phyloP scores from a whole-genome alignment of 2,113 vertebrate genomes.

The Scolopax mira region DNA sequence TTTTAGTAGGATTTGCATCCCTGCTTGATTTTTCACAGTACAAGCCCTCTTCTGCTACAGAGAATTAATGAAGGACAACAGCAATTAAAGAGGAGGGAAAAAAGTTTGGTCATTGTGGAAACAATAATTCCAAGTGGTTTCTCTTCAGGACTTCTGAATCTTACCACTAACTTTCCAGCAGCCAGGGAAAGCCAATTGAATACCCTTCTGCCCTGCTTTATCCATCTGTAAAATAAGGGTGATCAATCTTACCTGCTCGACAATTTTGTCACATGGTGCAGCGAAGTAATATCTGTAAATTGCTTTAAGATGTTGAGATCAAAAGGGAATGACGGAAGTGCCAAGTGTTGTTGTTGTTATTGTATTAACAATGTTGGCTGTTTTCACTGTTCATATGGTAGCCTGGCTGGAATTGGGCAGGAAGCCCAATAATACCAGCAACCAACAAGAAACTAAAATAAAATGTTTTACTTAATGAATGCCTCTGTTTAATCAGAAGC shows the following conservation, averaged over 20 bases:
- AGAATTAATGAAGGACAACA: not conserved
- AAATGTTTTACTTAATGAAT: slow-evolving; percentile 66
- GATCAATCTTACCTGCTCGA: not conserved
- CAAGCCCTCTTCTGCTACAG: not conserved
- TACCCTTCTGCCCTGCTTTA: not conserved
- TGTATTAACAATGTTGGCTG: slow-evolving; percentile 58
- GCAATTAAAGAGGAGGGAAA: not conserved
- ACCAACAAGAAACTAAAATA: slow-evolving; percentile 60
- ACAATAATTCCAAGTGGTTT: slow-evolving; percentile 1
- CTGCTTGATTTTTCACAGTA: not conserved
- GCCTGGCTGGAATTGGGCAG: slow-evolving; percentile 69
- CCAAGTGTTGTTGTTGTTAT: slow-evolving; percentile 59
- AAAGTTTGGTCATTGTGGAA: not conserved
- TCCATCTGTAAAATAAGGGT: not conserved
- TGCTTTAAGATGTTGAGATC: slow-evolving; percentile 49
- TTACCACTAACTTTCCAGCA: not conserved
- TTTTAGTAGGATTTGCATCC: not conserved
- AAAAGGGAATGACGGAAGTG: slow-evolving; percentile 30
- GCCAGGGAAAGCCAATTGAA: not conserved
- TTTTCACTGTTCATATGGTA: slow-evolving; percentile 68
- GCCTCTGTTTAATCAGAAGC: slow-evolving; percentile 64
- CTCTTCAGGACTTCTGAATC: slow-evolving; percentile 14
- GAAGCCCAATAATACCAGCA: slow-evolving; percentile 55
- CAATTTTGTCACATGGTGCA: not conserved
- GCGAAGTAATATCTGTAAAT: slow-evolving; percentile 23